Percentiles rank a stretch among this genome's conserved stretches.
Evolutionary conservation across 2,797 vertebrate genomes (phyloP).

Genomic region (Bradypodion ventrale): DNA sequence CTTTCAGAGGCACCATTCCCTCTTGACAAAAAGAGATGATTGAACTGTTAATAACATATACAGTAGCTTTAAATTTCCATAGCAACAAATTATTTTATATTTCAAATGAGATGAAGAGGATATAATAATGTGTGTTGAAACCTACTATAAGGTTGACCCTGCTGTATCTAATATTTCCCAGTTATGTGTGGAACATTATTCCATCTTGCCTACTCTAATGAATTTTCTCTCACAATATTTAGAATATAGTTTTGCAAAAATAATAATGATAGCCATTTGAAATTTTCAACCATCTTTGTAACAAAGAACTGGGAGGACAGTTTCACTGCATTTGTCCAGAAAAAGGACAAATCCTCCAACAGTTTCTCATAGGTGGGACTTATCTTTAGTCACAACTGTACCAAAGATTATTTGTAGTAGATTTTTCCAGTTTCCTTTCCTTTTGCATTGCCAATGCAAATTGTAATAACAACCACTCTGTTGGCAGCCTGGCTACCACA

Average conservation of each 20-base stretch:
- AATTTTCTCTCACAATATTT: not conserved
- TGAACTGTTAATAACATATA: not conserved
- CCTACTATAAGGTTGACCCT: not conserved
- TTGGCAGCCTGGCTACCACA: too few species aligned
- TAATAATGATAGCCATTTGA: too few species aligned
- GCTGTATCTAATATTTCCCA: not conserved
- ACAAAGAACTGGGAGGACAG: too few species aligned
- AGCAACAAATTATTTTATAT: not conserved
- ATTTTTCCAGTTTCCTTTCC: too few species aligned
- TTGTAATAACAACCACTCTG: too few species aligned
- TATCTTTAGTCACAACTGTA: too few species aligned
- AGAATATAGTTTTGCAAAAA: too few species aligned
- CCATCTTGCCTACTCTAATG: not conserved
- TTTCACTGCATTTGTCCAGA: not conserved
- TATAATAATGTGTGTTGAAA: not conserved
- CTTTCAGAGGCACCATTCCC: not conserved
- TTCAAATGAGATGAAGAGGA: not conserved
- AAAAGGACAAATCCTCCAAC: too few species aligned
- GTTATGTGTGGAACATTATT: not conserved
- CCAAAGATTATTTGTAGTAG: too few species aligned
- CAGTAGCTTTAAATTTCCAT: not conserved
- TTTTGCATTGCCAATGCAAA: too few species aligned
- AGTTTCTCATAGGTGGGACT: too few species aligned
- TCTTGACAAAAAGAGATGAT: not conserved
- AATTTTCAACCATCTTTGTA: too few species aligned